phyloP scores from a whole-genome alignment of 2,888 invertebrate genomes.

The Heliconius charithonia region DNA sequence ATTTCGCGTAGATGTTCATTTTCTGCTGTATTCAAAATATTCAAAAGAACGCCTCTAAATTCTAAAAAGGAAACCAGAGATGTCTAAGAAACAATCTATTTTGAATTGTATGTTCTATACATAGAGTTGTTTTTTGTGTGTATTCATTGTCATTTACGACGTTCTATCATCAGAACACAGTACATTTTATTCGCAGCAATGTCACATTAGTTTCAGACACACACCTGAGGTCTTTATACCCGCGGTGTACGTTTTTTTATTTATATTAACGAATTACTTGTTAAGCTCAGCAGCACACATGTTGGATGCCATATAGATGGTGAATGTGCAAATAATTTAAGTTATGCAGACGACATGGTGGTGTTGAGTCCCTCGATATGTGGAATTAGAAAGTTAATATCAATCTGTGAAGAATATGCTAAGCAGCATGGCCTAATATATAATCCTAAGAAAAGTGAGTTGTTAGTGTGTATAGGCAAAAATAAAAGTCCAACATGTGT shows the following conservation, averaged over 20 bases:
- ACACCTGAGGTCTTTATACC: constrained; percentile 47
- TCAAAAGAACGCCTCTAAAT: constrained; percentile 37
- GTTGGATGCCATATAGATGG: no score
- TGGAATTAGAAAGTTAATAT: no score
- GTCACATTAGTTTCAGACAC: constrained; percentile 49
- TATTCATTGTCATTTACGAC: neutral
- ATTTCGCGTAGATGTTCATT: constrained; percentile 42
- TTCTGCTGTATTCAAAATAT: constrained; percentile 44
- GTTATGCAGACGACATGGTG: no score
- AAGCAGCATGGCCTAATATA: no score
- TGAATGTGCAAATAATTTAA: no score
- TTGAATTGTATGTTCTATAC: neutral
- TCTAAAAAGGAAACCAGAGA: constrained; percentile 11
- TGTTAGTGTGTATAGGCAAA: no score
- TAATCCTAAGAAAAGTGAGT: no score
- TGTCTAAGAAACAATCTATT: neutral
- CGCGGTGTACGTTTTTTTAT: constrained; percentile 40
- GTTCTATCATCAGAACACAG: constrained; percentile 5
- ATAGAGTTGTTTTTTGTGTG: neutral
- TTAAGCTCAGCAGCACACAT: no score
- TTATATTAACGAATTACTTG: no score
- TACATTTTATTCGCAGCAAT: constrained; percentile 46
- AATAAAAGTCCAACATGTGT: no score
- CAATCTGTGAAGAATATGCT: no score
- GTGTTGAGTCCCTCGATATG: no score